Evolutionary conservation across 2,888 invertebrate genomes (phyloP).

Genomic region (Saturnia pavonia): DNA sequence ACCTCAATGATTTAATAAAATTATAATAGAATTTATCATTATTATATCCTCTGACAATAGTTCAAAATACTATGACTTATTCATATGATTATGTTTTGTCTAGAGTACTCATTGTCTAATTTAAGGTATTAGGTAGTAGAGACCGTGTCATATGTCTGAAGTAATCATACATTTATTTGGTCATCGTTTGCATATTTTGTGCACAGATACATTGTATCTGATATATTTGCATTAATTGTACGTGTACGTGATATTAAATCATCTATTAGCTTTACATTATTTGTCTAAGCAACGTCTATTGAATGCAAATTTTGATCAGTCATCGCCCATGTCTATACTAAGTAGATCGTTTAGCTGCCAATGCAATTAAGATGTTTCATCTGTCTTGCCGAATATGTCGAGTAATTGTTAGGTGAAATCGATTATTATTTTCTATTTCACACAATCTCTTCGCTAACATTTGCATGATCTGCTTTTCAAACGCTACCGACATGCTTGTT

Average conservation of each 20-base stretch:
- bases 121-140: slow-evolving; percentile 16
- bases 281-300: slow-evolving; percentile 11
- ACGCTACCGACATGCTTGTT: slow-evolving; percentile 54
- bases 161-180: slow-evolving; percentile 25
- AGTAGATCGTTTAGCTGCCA: background rate
- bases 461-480: slow-evolving; percentile 56
- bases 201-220: slow-evolving; percentile 15
- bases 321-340: slow-evolving; percentile 17
- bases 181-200: slow-evolving; percentile 32
- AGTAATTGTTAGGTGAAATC: slow-evolving; percentile 34
- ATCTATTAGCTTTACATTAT: slow-evolving; percentile 16
- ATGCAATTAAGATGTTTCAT: slow-evolving; percentile 23
- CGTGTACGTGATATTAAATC: slow-evolving; percentile 21
- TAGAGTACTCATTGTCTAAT: slow-evolving; percentile 21
- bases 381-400: slow-evolving; percentile 22
- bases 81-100: slow-evolving; percentile 3
- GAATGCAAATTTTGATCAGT: slow-evolving; percentile 16
- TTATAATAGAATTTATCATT: background rate
- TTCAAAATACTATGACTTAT: background rate
- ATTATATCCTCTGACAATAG: background rate
- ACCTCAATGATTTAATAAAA: no score
- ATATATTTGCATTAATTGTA: slow-evolving; percentile 20
- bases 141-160: slow-evolving; percentile 22
- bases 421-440: slow-evolving; percentile 24
- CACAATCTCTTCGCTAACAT: slow-evolving; percentile 45